Evolutionary conservation across 2,113 vertebrate species (phyloP).

Genomic region (Nesoenas mayeri): DNA sequence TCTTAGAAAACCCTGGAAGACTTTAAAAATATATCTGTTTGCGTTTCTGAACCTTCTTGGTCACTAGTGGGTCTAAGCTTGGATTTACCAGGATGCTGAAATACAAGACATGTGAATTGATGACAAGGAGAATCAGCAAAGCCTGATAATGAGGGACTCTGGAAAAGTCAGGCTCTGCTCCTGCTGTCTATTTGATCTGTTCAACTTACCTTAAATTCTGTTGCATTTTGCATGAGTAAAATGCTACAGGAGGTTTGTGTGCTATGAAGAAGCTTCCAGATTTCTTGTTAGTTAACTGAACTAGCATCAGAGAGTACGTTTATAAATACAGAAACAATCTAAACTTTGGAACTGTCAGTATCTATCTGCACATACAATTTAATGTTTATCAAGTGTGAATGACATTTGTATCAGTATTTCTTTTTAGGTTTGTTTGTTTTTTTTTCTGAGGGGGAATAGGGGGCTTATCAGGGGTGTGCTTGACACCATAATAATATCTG

Average conservation of each 20-base stretch:
- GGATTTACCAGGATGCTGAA: not conserved
- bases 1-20: not conserved
- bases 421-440: too few species aligned
- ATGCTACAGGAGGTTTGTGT: not conserved
- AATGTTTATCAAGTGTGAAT: not conserved
- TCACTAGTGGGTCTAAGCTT: not conserved
- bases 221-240: not conserved
- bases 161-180: not conserved
- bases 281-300: not conserved
- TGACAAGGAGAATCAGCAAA: conserved; percentile 17
- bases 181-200: not conserved
- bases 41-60: not conserved
- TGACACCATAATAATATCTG: not conserved
- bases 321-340: not conserved
- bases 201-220: conserved; percentile 9
- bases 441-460: too few species aligned
- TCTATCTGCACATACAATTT: not conserved
- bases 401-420: not conserved
- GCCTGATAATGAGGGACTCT: not conserved
- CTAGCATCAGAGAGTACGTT: not conserved
- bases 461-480: not conserved
- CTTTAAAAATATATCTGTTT: not conserved
- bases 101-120: not conserved
- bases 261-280: conserved; percentile 11
- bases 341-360: not conserved